A percentile compares a stretch with the other conserved stretches of the same genome.
Evolutionary conservation across 2,888 invertebrate species (phyloP).

Genomic region (Pollenia griseotomentosa): DNA sequence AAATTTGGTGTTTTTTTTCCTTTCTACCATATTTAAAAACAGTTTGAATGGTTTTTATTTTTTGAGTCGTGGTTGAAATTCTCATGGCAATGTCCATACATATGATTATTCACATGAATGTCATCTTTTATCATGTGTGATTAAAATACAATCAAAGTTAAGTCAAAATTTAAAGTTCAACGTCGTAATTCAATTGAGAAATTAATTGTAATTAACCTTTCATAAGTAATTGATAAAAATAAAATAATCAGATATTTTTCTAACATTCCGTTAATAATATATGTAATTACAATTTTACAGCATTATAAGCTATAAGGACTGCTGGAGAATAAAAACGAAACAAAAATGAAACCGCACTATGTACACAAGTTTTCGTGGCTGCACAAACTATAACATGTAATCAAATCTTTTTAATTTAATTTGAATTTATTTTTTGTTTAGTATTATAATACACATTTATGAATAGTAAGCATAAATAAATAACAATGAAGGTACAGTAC

Average conservation of each 20-base stretch:
- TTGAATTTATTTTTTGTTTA: neutral
- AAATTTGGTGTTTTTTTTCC: too few species aligned
- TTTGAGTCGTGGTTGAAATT: too few species aligned
- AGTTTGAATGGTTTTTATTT: too few species aligned
- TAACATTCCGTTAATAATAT: neutral
- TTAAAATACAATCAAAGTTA: neutral
- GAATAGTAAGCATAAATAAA: neutral
- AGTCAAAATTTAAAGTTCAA: constrained; percentile 25
- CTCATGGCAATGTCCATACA: neutral
- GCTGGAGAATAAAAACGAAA: neutral
- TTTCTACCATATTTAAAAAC: too few species aligned
- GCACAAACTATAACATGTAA: neutral
- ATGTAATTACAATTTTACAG: too few species aligned
- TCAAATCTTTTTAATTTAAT: neutral
- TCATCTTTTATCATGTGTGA: neutral
- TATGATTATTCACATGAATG: neutral
- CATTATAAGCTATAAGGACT: neutral
- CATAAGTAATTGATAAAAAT: neutral
- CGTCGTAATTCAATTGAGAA: constrained; percentile 45
- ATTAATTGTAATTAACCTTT: constrained; percentile 25
- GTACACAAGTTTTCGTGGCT: too few species aligned
- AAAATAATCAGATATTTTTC: too few species aligned
- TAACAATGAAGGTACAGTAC: neutral
- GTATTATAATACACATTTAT: neutral
- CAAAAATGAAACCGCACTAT: neutral